phyloP scores from a whole-genome alignment of 2,888 invertebrate genomes.

The Ceraclea dissimilis region DNA sequence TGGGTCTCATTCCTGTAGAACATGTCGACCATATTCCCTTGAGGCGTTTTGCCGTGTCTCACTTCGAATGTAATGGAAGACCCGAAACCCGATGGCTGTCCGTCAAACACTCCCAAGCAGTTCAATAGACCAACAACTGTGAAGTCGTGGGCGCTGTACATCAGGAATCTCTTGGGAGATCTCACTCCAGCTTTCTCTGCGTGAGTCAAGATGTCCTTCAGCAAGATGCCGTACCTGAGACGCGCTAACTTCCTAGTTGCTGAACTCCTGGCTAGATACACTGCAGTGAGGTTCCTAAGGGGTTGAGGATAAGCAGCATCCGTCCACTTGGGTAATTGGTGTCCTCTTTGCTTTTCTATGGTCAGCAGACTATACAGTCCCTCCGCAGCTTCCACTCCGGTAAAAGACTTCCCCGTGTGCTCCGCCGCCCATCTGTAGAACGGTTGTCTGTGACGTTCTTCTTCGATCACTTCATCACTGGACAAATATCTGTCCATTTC shows the following conservation, averaged over 20 bases:
- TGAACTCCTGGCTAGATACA: constrained; percentile 6
- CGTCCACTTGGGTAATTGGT: constrained; percentile 18
- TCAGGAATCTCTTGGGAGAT: constrained; percentile 3
- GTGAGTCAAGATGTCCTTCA: constrained; percentile 13
- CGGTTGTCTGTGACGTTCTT: constrained; percentile 9
- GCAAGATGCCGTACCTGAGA: constrained; percentile 15
- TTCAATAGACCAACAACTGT: constrained; percentile 19
- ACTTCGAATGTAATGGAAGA: constrained; percentile 19
- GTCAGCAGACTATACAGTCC: constrained; percentile 14
- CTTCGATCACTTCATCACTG: neutral
- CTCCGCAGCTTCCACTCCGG: constrained; percentile 4
- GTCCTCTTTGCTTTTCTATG: constrained; percentile 15
- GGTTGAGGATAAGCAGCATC: constrained; percentile 17
- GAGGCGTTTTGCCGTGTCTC: neutral
- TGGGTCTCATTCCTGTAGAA: constrained; percentile 16
- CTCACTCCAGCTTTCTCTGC: constrained; percentile 2
- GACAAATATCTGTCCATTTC: constrained; percentile 8
- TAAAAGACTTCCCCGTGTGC: constrained; percentile 10
- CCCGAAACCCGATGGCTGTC: constrained; percentile 16
- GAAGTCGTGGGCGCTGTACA: constrained; percentile 22
- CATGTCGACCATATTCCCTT: constrained; percentile 10
- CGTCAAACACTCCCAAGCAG: constrained; percentile 15
- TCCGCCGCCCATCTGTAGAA: constrained; percentile 11
- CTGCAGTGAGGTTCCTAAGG: constrained; percentile 12
- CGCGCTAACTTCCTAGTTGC: constrained; percentile 7